Evolutionary conservation across 1,140 invertebrate genomes (phyloP), one percentile per base, ranked within the genome.

Genomic region (Octopus bimaculoides): DNA sequence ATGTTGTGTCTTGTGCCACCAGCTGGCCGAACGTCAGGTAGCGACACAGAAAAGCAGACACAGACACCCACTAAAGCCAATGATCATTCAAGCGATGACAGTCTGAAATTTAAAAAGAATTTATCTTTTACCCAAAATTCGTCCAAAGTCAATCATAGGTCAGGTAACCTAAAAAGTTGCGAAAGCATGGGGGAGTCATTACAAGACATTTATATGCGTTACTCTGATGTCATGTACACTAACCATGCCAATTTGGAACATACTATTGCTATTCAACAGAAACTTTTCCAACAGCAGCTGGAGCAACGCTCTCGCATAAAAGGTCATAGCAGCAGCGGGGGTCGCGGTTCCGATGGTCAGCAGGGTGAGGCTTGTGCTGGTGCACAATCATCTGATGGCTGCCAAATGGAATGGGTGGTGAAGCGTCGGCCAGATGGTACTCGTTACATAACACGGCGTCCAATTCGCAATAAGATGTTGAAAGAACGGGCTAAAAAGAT

Each of bases 371-470:
- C 77, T 52, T 55, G 77, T n/a, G 78, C 79, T 17, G 77, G 74
- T 52, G 81, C 80, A 41, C 80, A 84, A 53, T 79, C 56, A n/a
- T 80, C 80, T 66, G 73, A 80, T 8, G 76, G 77, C 71, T 83
- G 84, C 71, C 84, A 88, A 79, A 94, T 94, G 93, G 94, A 94
- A 81, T 95, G 94, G 94, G 94, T 95, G 86, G 94, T 96, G 1
- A 96, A 95, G 84, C 91, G 93, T 54, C 90, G 94, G 77, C 92
- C 94, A 4, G 95, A 96, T 86, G 95, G 95, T 5, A 93, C 93
- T 0, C 91, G 95, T 69, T 96, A 96, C 86, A 95, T 96, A 82
- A 94, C 94, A 0, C 90, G 94, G 61, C 89, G 94, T 41, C 94
- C 94, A 6, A 92, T 94, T 0, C 90, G 94, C 61, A 94, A 92